These are phyloP conservation scores for Falco naumanni DNA, from an alignment of 2,797 vertebrate species.

Conservation along the genomic window DNA sequence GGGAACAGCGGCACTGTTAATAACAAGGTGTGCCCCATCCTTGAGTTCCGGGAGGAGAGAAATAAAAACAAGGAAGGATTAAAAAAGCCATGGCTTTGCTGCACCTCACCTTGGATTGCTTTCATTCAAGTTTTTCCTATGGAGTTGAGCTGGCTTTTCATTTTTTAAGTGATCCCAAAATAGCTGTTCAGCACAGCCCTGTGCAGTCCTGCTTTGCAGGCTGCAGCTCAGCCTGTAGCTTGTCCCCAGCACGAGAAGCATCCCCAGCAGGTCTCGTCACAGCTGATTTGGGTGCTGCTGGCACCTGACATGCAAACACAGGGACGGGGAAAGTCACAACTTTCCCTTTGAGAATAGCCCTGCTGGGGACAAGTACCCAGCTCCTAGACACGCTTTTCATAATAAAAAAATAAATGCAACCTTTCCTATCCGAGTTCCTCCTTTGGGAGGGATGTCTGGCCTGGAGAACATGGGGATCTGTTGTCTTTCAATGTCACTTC, in stretches of 20 bases:
- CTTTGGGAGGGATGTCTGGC: neutral
- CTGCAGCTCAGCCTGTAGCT: neutral
- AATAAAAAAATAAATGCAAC: neutral
- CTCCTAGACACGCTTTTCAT: neutral
- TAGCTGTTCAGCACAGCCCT: neutral
- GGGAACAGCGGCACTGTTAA: neutral
- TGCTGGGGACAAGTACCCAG: neutral
- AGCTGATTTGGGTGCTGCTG: neutral
- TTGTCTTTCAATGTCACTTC: conserved; percentile 2
- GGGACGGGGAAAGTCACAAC: neutral
- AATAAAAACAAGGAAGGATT: neutral
- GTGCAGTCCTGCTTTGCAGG: neutral
- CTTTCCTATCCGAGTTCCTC: neutral
- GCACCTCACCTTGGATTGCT: too few relatives aligned
- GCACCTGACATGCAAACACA: accelerated
- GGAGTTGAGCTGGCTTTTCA: neutral
- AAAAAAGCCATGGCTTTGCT: neutral
- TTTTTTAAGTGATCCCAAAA: neutral
- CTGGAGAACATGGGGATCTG: neutral
- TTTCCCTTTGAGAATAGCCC: neutral
- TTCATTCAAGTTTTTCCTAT: neutral
- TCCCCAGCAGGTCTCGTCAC: neutral
- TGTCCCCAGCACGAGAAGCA: neutral
- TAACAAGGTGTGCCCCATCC: neutral
- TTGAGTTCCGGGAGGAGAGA: neutral